Evolutionary conservation across 2,113 vertebrate species (phyloP), one percentile per base, ranked within the genome.

Genomic region (Hippocampus abdominalis): DNA sequence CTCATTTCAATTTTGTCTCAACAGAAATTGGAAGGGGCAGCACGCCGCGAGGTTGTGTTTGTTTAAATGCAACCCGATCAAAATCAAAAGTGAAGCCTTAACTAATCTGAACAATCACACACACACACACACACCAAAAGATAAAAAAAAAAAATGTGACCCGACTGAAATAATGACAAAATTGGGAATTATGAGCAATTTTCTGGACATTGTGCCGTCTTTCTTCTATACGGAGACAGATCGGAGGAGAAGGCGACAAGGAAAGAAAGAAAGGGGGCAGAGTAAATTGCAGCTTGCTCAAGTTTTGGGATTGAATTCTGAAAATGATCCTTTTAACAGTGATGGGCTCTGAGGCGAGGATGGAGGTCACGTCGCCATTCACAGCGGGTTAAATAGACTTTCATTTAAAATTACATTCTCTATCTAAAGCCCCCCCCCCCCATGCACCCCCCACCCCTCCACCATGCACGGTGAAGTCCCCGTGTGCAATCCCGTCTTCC

Each of bases 221-320:
- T 82, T 91, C 64, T 72, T 77, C 84, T 83, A 78, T 76, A 74
- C 71, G 68, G 48, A 83, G 87, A 88, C 82, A 89, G 82, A 81
- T 81, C 78, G 75, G 84, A 83, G 84, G 77, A 75, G 78, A 54
- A 61, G 63, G 61, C 16, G 27, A 46, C 21, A 25, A 40, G 29
- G 18, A 62, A 44, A 59, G 62, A 49, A 29, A 67, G 42, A 48
- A 44, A 61, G 48, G 25, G 29, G 74, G 84, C 86, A 80, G 89
- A 86, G 87, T 87, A 89, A 92, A 91, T 84, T 93, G 91, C 88
- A 89, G 89, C 90, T 92, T 91, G 91, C 88, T 92, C 84, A 92
- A 93, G 90, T 91, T 93, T 91, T 89, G 88, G 85, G 90, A 88
- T 89, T 93, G 91, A 91, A 93, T 92, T 92, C 88, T 92, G 91